Evolutionary conservation across 2,113 vertebrate species (phyloP).

Genomic region (Mus musculus): GRCm39 chr5:46271501-46272000

Average conservation of each 20-base stretch:
- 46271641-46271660: neutral
- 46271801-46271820: constrained; percentile 41
- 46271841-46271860: constrained; percentile 18
- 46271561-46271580: neutral
- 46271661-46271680: neutral
- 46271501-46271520: neutral
- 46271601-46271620: neutral
- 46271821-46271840: neutral
- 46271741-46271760: neutral
- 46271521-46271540: neutral
- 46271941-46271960: constrained; percentile 63
- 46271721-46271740: neutral
- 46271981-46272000: constrained; percentile 64
- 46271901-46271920: constrained; percentile 39
- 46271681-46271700: neutral
- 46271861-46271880: neutral
- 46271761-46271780: neutral
- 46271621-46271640: neutral
- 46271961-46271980: constrained; percentile 65
- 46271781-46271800: neutral
- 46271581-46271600: neutral
- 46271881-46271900: constrained; percentile 33
- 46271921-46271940: constrained; percentile 61
- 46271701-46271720: neutral
- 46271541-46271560: neutral